These are phyloP conservation scores for Helicoverpa zea DNA, from an alignment of 1,140 invertebrate genomes.

Conservation along the genomic window DNA sequence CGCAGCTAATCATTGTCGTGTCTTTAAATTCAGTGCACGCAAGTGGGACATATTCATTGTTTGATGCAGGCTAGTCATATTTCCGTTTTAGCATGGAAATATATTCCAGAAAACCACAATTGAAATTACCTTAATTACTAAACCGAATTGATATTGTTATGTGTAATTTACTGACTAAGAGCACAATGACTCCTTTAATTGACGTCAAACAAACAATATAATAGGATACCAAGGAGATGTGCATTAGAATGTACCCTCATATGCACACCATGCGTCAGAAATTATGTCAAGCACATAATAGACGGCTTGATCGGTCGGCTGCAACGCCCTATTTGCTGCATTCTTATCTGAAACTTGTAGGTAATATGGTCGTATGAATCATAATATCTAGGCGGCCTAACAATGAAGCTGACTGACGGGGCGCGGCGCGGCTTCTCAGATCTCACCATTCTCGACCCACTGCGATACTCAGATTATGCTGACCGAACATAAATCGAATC, in stretches of 20 bases:
- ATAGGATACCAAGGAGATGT: slow-evolving; percentile 33
- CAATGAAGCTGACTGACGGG: slow-evolving; percentile 80
- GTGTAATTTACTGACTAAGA: slow-evolving; percentile 45
- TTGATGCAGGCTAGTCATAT: not conserved
- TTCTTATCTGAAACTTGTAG: slow-evolving; percentile 78
- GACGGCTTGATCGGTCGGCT: slow-evolving; percentile 60
- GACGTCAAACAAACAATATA: slow-evolving; percentile 52
- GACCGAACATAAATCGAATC: slow-evolving; percentile 78
- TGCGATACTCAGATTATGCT: slow-evolving; percentile 72
- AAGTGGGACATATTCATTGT: slow-evolving; percentile 17
- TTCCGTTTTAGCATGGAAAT: not conserved
- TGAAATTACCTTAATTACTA: slow-evolving; percentile 49
- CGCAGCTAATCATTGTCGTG: slow-evolving; percentile 63
- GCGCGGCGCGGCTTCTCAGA: slow-evolving; percentile 77
- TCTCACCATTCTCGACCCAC: slow-evolving; percentile 78
- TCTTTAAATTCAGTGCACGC: slow-evolving; percentile 59
- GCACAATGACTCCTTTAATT: slow-evolving; percentile 42
- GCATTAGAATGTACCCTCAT: slow-evolving; percentile 53
- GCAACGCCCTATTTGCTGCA: slow-evolving; percentile 79
- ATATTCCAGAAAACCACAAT: slow-evolving; percentile 34
- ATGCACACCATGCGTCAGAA: slow-evolving; percentile 55
- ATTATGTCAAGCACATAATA: slow-evolving; percentile 72
- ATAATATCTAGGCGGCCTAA: slow-evolving; percentile 76
- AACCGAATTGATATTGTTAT: slow-evolving; percentile 31
- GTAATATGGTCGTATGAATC: slow-evolving; percentile 77